Evolutionary conservation across 2,113 vertebrate species (phyloP).

Genomic region (Vulpes vulpes): DNA sequence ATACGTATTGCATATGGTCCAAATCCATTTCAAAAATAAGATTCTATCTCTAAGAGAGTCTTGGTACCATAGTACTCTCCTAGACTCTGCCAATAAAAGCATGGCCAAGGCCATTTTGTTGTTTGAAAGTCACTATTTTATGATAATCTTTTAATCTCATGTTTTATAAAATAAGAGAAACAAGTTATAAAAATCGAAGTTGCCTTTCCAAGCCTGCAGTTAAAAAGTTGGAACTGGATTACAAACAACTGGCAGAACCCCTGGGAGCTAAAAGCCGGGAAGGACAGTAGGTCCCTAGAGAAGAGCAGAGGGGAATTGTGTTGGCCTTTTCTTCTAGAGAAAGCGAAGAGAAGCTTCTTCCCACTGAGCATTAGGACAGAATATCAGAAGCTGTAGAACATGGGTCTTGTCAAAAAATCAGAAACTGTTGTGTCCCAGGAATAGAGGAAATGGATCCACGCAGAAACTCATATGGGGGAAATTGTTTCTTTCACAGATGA

Average conservation of each 20-base stretch:
- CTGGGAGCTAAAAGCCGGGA: not conserved
- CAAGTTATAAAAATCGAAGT: constrained; percentile 25
- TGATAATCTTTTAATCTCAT: constrained; percentile 61
- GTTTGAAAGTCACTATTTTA: constrained; percentile 20
- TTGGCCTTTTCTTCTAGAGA: constrained; percentile 35
- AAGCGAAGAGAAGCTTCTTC: constrained; percentile 9
- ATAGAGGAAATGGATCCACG: not conserved
- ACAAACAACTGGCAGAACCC: constrained; percentile 42
- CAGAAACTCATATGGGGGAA: not conserved
- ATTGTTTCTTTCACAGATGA: not conserved
- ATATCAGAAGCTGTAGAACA: constrained; percentile 5
- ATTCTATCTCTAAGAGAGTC: not conserved
- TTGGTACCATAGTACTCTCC: not conserved
- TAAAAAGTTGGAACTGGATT: constrained; percentile 44
- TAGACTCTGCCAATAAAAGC: constrained; percentile 17
- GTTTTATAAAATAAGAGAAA: constrained; percentile 42
- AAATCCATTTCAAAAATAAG: constrained; percentile 58
- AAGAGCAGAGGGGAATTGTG: not conserved
- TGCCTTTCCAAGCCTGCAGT: constrained; percentile 31
- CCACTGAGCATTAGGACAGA: constrained; percentile 8
- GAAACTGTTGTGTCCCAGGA: not conserved
- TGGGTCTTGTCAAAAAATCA: not conserved
- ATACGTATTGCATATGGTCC: constrained; percentile 12
- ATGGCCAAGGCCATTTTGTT: not conserved
- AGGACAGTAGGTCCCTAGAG: not conserved